Evolutionary conservation across 2,888 invertebrate species (phyloP), one percentile per base, ranked within the genome.

Genomic region (Amphimallon solstitiale): DNA sequence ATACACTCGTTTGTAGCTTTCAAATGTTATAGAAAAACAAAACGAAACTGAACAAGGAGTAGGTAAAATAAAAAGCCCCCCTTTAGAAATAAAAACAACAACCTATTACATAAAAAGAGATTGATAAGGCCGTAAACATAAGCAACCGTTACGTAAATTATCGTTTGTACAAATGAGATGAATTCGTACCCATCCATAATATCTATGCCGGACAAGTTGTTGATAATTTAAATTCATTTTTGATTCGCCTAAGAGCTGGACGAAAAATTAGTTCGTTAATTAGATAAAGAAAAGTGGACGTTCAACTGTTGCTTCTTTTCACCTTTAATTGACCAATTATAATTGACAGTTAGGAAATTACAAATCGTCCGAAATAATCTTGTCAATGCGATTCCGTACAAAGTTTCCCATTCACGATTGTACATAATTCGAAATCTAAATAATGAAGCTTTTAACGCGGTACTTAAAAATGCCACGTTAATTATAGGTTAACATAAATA

Each of bases 151-250:
- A 51, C 15, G 34, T 34, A 51, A 51, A 51, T 51, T 51, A 51
- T 35, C 37, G 54, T 45, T 38, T 19, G 54, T 51, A 54, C 12
- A 48, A 54, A 63, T 66, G 54, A 56, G 40, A 65, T 60, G 63
- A 59, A 67, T 67, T 63, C 48, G 63, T 63, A 63, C 35, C 35
- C 15, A 35, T 51, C 51, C 9, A 34, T 51, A 17, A 29, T 29
- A 29, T 5, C 29, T 29, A 5, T 29, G n/a, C 29, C 9, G 9
- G 5, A 29, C 29, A 29, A n/a, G n/a, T n/a, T 29, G 51, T 51
- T 35, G 51, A 51, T 35, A 35, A 51, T 51, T 35, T 34, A 34
- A 35, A 51, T 1, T 15, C 51, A 51, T 51, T 51, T 51, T 51
- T 37, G n/a, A 51, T 51, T 51, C 51, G 10, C 5, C 17, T 10